These are phyloP conservation scores for Apomyelois bistriatella DNA, from an alignment of 2,888 invertebrate genomes.

Conservation along the genomic window DNA sequence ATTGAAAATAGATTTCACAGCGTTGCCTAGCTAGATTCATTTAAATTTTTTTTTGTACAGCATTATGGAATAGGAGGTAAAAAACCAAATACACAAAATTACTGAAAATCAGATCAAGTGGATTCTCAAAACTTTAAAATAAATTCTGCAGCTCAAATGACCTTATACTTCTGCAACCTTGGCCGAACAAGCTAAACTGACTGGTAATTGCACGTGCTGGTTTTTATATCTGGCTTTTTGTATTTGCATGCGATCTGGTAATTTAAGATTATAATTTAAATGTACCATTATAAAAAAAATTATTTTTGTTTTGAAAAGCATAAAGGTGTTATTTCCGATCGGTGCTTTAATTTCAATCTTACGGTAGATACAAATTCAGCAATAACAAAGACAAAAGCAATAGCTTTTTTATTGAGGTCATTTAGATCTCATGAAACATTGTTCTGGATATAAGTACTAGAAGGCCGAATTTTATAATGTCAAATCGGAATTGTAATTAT, in stretches of 20 bases:
- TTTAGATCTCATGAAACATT: too few relatives aligned
- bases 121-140: neutral
- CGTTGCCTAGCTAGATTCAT: too few relatives aligned
- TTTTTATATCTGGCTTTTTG: conserved; percentile 2
- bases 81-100: neutral
- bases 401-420: too few relatives aligned
- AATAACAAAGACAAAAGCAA: too few relatives aligned
- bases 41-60: too few relatives aligned
- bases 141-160: conserved; percentile 7
- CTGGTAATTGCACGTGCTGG: neutral
- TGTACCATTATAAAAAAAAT: neutral
- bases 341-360: too few relatives aligned
- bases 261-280: neutral
- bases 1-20: too few relatives aligned
- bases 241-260: neutral
- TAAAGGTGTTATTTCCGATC: too few relatives aligned
- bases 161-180: conserved; percentile 5
- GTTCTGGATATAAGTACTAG: too few relatives aligned
- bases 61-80: neutral
- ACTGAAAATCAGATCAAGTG: neutral
- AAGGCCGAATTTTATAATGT: too few relatives aligned
- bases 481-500: too few relatives aligned
- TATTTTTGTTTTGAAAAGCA: neutral
- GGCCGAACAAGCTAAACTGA: neutral
- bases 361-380: too few relatives aligned